phyloP scores from a whole-genome alignment of 2,113 vertebrate genomes.

The Datnioides undecimradiatus region DNA sequence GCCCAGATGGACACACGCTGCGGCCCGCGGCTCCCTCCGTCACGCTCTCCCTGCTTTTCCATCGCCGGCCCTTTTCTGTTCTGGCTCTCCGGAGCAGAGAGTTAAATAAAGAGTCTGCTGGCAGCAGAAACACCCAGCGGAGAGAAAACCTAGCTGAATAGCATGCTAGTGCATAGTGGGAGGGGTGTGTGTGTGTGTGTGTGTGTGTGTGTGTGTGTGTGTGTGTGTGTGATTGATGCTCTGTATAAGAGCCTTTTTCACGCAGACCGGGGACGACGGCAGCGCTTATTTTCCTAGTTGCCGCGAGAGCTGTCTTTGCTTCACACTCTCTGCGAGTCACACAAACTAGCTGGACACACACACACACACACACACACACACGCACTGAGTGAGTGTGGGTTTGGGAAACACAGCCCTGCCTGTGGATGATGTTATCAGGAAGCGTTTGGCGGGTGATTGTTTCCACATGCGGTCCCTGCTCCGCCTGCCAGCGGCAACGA shows the following conservation, averaged over 20 bases:
- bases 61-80: slow-evolving; percentile 24
- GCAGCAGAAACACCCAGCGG: slow-evolving; percentile 60
- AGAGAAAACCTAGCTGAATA: slow-evolving; percentile 47
- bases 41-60: slow-evolving; percentile 12
- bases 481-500: slow-evolving; percentile 67
- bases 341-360: slow-evolving; percentile 43
- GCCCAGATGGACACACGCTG: slow-evolving; percentile 23
- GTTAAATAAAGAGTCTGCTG: slow-evolving; percentile 52
- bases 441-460: slow-evolving; percentile 78
- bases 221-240: slow-evolving; percentile 28
- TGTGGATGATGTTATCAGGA: slow-evolving; percentile 83
- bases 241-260: slow-evolving; percentile 40
- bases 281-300: slow-evolving; percentile 47
- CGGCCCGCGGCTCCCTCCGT: slow-evolving; percentile 14
- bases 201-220: slow-evolving; percentile 8
- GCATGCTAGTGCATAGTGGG: slow-evolving; percentile 62
- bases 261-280: slow-evolving; percentile 6
- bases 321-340: slow-evolving; percentile 34
- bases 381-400: slow-evolving; percentile 33
- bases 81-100: slow-evolving; percentile 42
- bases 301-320: slow-evolving; percentile 33
- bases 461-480: slow-evolving; percentile 83
- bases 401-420: slow-evolving; percentile 71
- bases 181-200: slow-evolving; percentile 48
- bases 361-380: slow-evolving; percentile 35